Percentiles rank a stretch among this genome's conserved stretches.
These are phyloP conservation scores for Lepidocolaptes lacrymiger DNA, from an alignment of 2,797 vertebrate genomes.

Conservation along the genomic window DNA sequence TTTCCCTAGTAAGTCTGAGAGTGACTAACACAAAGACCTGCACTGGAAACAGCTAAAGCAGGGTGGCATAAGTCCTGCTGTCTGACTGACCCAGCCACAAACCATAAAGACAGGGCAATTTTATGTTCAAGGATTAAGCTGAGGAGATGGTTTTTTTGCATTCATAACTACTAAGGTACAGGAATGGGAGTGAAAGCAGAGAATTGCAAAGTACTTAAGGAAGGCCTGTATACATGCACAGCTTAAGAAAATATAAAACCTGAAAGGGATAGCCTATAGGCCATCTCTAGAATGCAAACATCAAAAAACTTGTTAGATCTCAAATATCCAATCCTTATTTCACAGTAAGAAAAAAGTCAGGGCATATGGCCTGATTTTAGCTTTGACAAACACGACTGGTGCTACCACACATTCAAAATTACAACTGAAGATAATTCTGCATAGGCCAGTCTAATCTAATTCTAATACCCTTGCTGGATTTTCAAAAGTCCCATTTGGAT, in stretches of 20 bases:
- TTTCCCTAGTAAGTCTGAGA: not conserved
- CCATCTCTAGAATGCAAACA: not conserved
- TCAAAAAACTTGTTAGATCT: not conserved
- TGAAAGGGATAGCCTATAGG: not conserved
- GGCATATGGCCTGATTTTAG: not conserved
- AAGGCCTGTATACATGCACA: not conserved
- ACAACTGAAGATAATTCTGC: not conserved
- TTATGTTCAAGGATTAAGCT: not conserved
- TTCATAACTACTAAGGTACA: fast-evolving
- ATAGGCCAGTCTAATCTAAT: not conserved
- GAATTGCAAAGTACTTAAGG: not conserved
- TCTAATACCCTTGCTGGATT: not conserved
- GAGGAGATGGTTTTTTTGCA: not conserved
- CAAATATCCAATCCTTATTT: not conserved
- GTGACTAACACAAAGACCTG: not conserved
- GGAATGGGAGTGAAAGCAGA: not conserved
- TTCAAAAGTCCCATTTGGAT: not conserved
- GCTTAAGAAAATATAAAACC: not conserved
- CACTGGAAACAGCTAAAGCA: not conserved
- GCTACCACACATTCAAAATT: not conserved
- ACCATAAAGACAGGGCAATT: not conserved
- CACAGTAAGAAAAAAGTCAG: not conserved
- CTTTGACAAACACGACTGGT: not conserved
- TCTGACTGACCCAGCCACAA: not conserved
- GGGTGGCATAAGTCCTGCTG: not conserved